Percentiles rank a stretch among this genome's conserved stretches.
Evolutionary conservation across 2,113 vertebrate species (phyloP).

Genomic region (Anhinga rufa): DNA sequence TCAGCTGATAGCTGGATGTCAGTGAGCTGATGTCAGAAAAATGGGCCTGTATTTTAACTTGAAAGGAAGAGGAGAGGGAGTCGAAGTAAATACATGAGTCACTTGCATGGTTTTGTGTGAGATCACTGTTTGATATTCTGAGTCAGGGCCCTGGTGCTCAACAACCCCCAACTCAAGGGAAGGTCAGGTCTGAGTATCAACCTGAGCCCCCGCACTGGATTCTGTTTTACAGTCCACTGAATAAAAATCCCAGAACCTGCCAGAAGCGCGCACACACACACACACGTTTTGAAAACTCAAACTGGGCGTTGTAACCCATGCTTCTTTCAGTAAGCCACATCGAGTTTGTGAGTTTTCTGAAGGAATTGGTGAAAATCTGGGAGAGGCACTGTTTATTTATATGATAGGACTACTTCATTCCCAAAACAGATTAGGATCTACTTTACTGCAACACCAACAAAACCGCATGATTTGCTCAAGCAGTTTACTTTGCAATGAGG

Average conservation of each 20-base stretch:
- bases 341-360: neutral
- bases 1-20: slow-evolving; percentile 13
- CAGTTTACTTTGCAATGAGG: neutral
- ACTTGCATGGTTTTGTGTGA: slow-evolving; percentile 1
- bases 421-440: neutral
- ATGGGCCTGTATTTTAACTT: slow-evolving; percentile 1
- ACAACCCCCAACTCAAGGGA: neutral
- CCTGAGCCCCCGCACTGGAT: neutral
- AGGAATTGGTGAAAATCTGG: neutral
- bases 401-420: neutral
- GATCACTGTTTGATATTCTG: neutral
- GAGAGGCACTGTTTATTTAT: neutral
- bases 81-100: slow-evolving; percentile 29
- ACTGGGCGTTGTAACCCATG: rapidly evolving
- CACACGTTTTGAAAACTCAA: neutral
- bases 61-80: slow-evolving; percentile 7
- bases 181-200: neutral
- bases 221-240: neutral
- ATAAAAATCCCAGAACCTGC: neutral
- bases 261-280: rapidly evolving
- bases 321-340: neutral
- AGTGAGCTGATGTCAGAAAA: slow-evolving; percentile 28
- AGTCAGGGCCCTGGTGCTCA: neutral
- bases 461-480: neutral
- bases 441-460: neutral